Base-by-base conservation (phyloP, 2,113 vertebrate species). In the Micronycteris hirsuta region DNA sequence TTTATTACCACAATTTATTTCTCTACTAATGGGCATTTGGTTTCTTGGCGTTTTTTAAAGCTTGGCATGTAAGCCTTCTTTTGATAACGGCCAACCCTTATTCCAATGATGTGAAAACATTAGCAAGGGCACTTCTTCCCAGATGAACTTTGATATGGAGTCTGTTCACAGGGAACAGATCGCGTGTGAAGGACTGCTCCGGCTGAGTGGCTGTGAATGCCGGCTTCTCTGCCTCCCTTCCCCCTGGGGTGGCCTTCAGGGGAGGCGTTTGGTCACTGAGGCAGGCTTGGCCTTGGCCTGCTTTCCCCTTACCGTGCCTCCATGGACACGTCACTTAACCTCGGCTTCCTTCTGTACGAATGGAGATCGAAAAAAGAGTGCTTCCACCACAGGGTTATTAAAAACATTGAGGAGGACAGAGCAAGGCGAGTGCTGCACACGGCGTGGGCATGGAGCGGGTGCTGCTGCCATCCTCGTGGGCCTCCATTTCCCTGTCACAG, bases 401-500 rank as follows among this genome's bases (percentile, higher is more conserved):
- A 43, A 70, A 47, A 20, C 45, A 22, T 31, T 24, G 7, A 47
- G 15, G 4, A 43, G 38, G 36, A 26, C 16, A 2, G 22, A 15
- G 10, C n/a, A 22, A 76, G 7, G 33, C 20, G 4, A 38, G 38
- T 8, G 0, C 20, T 5, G 33, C 0, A 2, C 12, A 12, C 22
- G 7, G 49, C n/a, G n/a, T n/a, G n/a, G n/a, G n/a, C n/a, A n/a
- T n/a, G n/a, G n/a, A n/a, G n/a, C n/a, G n/a, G n/a, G n/a, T n/a
- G n/a, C n/a, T n/a, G 16, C 41, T 15, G 74, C 70, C 15, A 2
- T 36, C 47, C 4, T 12, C 4, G 14, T 7, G 22, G 82, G 22
- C 15, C 0, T 0, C 12, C 4, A 1, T 61, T 52, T 83, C 43
- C 33, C 3, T 4, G 14, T 36, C 5, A 15, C 4, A 63, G 81